Evolutionary conservation across 2,797 vertebrate species (phyloP).

Genomic region (Craterocephalus amniculus): DNA sequence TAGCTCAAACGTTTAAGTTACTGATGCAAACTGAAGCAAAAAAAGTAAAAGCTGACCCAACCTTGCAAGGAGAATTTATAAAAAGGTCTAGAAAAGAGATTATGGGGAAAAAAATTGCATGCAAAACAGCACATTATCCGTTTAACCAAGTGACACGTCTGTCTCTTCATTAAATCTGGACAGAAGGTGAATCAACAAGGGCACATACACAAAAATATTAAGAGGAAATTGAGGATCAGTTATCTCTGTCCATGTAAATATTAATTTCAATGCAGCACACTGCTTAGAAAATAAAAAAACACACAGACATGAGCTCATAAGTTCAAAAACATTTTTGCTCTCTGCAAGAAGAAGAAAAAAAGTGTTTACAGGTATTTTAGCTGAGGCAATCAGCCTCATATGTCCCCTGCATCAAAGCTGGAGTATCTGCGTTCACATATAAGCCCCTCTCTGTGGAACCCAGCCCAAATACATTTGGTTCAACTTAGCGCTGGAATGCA

Average conservation of each 20-base stretch:
- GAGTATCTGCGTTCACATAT: slow-evolving; percentile 22
- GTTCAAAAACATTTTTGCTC: slow-evolving; percentile 15
- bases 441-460: slow-evolving; percentile 37
- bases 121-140: slow-evolving; percentile 9
- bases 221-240: slow-evolving; percentile 45
- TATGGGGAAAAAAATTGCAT: background rate
- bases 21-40: background rate
- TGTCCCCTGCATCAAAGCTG: slow-evolving; percentile 32
- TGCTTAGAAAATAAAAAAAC: slow-evolving; percentile 10
- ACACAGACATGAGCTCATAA: background rate
- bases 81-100: background rate
- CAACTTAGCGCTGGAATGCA: slow-evolving; percentile 57
- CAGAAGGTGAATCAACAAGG: slow-evolving; percentile 9
- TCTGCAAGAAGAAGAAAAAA: slow-evolving; percentile 18
- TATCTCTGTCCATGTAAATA: background rate
- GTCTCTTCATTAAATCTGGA: slow-evolving; percentile 7
- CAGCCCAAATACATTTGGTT: slow-evolving; percentile 73
- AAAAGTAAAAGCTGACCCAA: background rate
- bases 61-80: background rate
- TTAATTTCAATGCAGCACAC: slow-evolving; percentile 12
- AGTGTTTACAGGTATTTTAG: background rate
- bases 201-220: slow-evolving; percentile 39
- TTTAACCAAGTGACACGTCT: slow-evolving; percentile 15
- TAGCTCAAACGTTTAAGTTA: background rate
- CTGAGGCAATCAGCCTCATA: background rate